Evolutionary conservation across 2,113 vertebrate species (phyloP).

Genomic region (Gymnocephalus cernua): DNA sequence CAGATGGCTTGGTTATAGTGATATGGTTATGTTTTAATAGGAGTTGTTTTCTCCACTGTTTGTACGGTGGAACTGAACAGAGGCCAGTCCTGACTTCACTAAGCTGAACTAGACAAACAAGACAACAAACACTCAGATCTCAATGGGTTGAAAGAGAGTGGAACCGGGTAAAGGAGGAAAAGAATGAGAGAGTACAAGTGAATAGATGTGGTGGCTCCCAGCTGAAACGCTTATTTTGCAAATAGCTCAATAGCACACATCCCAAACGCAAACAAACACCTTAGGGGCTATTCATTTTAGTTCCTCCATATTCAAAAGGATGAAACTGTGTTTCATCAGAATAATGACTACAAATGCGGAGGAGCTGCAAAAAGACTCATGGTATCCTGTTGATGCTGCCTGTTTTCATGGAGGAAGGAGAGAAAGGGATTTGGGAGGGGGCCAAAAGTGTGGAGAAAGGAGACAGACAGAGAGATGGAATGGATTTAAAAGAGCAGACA

Average conservation of each 20-base stretch:
- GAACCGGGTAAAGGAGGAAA: background rate
- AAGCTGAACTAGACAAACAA: constrained; percentile 16
- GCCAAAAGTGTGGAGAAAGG: constrained; percentile 14
- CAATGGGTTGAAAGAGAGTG: constrained; percentile 21
- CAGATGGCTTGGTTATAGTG: constrained; percentile 43
- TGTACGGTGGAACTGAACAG: constrained; percentile 11
- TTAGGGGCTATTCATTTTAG: constrained; percentile 7
- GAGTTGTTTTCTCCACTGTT: background rate
- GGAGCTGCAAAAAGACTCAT: background rate
- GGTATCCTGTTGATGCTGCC: constrained; percentile 11
- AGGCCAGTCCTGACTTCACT: constrained; percentile 1
- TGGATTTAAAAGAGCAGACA: constrained; percentile 28
- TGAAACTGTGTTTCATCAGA: constrained; percentile 36
- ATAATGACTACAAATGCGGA: constrained; percentile 7
- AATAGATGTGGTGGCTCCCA: constrained; percentile 11
- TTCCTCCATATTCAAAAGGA: constrained; percentile 35
- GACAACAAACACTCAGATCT: constrained; percentile 27
- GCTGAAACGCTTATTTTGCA: constrained; percentile 26
- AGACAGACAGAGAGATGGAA: constrained; percentile 2
- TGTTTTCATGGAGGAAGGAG: constrained; percentile 27
- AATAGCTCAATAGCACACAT: constrained; percentile 1
- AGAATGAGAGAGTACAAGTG: background rate
- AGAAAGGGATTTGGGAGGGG: constrained; percentile 19
- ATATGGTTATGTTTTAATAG: constrained; percentile 44
- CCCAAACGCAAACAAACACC: constrained; percentile 30